Conservation (phyloP, 1,140 invertebrate species). For the Coenobita brevimanus region DNA sequence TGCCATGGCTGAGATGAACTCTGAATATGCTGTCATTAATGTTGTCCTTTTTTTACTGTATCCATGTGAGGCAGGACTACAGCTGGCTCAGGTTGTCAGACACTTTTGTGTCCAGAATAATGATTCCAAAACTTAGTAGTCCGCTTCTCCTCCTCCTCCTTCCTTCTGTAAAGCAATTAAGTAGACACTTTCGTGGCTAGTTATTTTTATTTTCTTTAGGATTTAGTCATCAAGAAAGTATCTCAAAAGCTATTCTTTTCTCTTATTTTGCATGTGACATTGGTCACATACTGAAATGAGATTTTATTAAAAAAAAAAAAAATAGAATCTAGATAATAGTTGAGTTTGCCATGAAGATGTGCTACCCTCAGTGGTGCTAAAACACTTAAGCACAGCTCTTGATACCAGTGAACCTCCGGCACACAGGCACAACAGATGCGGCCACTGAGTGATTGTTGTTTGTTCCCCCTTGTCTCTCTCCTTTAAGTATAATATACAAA, state of each 20-base stretch:
- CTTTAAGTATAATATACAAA: neutral
- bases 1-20: slow-evolving; percentile 48
- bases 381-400: slow-evolving; percentile 61
- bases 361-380: slow-evolving; percentile 64
- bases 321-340: slow-evolving; percentile 21
- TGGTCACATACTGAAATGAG: slow-evolving; percentile 31
- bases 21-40: slow-evolving; percentile 32
- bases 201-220: slow-evolving; percentile 49
- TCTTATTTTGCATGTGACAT: slow-evolving; percentile 37
- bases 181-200: slow-evolving; percentile 64
- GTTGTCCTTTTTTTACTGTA: slow-evolving; percentile 54
- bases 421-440: slow-evolving; percentile 53
- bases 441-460: slow-evolving; percentile 38
- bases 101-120: slow-evolving; percentile 62
- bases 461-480: neutral
- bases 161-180: slow-evolving; percentile 57
- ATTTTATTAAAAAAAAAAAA: slow-evolving; percentile 41
- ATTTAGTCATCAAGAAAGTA: slow-evolving; percentile 29
- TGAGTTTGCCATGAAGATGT: slow-evolving; percentile 62
- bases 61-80: slow-evolving; percentile 54
- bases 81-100: slow-evolving; percentile 63
- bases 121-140: slow-evolving; percentile 58
- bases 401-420: slow-evolving; percentile 58
- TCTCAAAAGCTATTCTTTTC: slow-evolving; percentile 23
- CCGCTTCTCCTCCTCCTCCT: slow-evolving; percentile 28